These are phyloP conservation scores for Sarcophaga subvicina DNA, from an alignment of 2,888 invertebrate species.

Conservation along the genomic window DNA sequence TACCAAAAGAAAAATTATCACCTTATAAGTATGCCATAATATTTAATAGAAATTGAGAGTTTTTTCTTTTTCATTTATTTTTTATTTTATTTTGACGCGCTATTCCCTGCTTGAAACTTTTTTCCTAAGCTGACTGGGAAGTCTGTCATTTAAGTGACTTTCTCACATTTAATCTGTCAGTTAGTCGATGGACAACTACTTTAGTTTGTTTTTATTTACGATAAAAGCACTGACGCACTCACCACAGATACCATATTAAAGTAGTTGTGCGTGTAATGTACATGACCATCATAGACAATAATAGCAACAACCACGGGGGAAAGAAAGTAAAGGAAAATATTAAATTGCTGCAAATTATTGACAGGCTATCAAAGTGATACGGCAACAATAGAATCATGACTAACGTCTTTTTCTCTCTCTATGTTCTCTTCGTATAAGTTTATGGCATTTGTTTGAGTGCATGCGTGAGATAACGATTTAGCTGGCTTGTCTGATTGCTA, in stretches of 20 bases:
- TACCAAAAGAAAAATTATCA: constrained; percentile 24
- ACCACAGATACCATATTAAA: neutral
- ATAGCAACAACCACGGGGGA: too few species aligned
- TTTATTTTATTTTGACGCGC: too few species aligned
- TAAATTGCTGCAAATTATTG: neutral
- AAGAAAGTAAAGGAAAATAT: neutral
- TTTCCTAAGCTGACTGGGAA: neutral
- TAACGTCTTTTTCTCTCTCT: neutral
- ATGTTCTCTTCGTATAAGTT: neutral
- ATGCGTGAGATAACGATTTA: constrained; percentile 30
- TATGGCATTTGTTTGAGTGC: neutral
- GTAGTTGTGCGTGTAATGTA: neutral
- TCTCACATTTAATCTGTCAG: neutral
- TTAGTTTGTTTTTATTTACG: neutral
- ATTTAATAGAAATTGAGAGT: constrained; percentile 3
- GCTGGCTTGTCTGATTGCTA: constrained; percentile 12
- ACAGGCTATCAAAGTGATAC: neutral
- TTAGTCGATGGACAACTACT: neutral
- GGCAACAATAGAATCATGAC: neutral
- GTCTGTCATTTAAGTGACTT: constrained; percentile 8
- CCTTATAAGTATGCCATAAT: constrained; percentile 38
- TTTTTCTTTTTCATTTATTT: neutral
- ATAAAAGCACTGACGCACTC: neutral
- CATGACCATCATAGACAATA: neutral
- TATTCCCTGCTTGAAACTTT: too few species aligned